Conservation (phyloP, 92 coral and sea anemone genomes). For the Porites lobata region DNA sequence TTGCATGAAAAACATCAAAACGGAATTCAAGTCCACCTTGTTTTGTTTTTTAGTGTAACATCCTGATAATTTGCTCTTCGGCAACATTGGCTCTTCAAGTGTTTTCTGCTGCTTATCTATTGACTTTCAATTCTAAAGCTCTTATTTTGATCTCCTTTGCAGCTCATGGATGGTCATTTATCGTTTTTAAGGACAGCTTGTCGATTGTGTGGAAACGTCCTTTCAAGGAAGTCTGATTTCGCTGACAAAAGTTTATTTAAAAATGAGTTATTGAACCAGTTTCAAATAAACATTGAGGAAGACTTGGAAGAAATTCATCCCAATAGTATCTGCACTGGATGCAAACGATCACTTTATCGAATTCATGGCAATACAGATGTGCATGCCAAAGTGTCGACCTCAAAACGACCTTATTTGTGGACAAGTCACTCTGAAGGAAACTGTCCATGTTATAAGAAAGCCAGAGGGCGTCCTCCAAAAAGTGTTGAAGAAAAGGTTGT, state of each 20-base stretch:
- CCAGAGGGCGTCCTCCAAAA: constrained; percentile 6
- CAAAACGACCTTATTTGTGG: constrained; percentile 31
- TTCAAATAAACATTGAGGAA: constrained; percentile 18
- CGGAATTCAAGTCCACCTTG: too few relatives aligned
- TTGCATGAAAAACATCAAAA: too few relatives aligned
- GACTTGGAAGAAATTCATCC: constrained; percentile 23
- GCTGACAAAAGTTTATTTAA: constrained; percentile 27
- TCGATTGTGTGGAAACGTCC: constrained; percentile 32
- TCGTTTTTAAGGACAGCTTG: constrained; percentile 30
- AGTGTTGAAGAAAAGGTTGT: neutral
- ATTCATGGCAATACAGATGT: neutral
- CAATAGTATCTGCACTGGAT: constrained; percentile 20
- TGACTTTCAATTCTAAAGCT: constrained; percentile 12
- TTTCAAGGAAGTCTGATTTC: constrained; percentile 15
- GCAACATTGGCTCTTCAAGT: neutral
- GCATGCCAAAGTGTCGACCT: constrained; percentile 2
- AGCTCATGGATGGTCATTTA: constrained; percentile 15
- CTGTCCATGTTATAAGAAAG: constrained; percentile 22
- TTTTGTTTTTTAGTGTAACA: too few relatives aligned
- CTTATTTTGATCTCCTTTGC: constrained; percentile 30
- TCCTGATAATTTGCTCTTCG: too few relatives aligned
- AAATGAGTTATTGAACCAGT: constrained; percentile 20
- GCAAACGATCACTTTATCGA: constrained; percentile 24
- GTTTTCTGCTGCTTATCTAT: constrained; percentile 9
- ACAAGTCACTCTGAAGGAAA: constrained; percentile 16